Evolutionary conservation across 2,113 vertebrate genomes (phyloP), one percentile per base, ranked within the genome.

Genomic region (Phocoena sinus): DNA sequence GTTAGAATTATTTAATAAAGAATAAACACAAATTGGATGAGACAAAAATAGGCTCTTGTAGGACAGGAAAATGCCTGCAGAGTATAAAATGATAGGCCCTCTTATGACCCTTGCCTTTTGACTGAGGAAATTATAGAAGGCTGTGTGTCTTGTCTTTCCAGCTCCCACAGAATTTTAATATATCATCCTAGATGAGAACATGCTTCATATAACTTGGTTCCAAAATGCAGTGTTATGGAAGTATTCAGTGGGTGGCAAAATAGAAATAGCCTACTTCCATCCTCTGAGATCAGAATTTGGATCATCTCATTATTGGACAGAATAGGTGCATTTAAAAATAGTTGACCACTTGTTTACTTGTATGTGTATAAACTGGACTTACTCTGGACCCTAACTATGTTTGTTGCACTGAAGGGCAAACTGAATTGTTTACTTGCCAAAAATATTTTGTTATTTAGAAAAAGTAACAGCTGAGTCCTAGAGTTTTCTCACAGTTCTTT

Each of bases 381-480:
- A 41, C 58, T 62, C 58, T 1, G 7, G 77, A 71, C 53, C 67
- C n/a, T 44, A 44, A 36, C 50, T 90, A 2, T 67, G 28, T 87
- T 87, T 44, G 80, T 84, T 84, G 60, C 53, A 36, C 41, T 79
- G 25, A 81, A 70, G 25, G 38, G 28, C 23, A 28, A 88, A 92
- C 53, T 76, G 62, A 68, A 77, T 89, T 94, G 53, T 96, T 96
- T 89, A 89, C 82, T 79, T 95, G 82, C 85, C 92, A 12, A 56
- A 91, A 94, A 93, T 85, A 85, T 68, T 95, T 96, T 91, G 33
- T 92, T 93, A 71, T 74, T 86, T 96, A 92, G 92, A 95, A 96
- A 92, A 77, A 62, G 20, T 68, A 95, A 81, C 53, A 91, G 90
- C 8, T 33, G n/a, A 96, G 77, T 63, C 53, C n/a, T 88, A 85